A percentile compares a stretch with the other conserved stretches of the same genome.
Conservation (phyloP, 2,888 invertebrate genomes). For the Apodemia zela region DNA sequence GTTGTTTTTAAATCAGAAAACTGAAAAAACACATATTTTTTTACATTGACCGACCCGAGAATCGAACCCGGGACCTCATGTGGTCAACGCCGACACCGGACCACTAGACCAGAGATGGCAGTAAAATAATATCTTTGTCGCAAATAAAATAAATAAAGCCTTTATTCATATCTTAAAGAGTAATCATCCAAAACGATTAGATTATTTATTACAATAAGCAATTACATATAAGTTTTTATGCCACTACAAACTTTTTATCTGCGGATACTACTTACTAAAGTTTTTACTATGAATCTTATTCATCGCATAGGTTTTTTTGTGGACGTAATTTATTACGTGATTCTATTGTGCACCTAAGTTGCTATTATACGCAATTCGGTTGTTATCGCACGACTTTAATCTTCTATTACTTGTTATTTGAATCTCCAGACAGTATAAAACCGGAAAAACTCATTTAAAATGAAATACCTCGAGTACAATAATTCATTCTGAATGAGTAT, state of each 20-base stretch:
- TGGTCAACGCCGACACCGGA: too few species aligned
- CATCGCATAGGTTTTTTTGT: constrained; percentile 29
- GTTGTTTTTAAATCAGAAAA: too few species aligned
- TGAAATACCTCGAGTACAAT: too few species aligned
- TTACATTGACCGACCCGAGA: too few species aligned
- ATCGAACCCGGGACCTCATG: too few species aligned
- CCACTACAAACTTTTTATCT: neutral
- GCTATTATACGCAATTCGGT: constrained; percentile 44
- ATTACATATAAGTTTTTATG: constrained; percentile 8
- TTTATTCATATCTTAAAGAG: neutral
- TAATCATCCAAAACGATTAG: neutral
- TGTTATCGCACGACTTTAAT: constrained; percentile 24
- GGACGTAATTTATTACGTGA: constrained; percentile 61
- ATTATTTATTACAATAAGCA: constrained; percentile 12
- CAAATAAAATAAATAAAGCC: neutral
- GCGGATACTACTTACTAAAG: constrained; percentile 3
- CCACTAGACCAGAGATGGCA: too few species aligned
- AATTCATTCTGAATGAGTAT: too few species aligned
- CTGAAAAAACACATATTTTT: too few species aligned
- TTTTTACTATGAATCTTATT: constrained; percentile 14
- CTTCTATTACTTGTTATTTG: neutral
- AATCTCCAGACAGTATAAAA: neutral
- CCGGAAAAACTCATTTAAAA: too few species aligned
- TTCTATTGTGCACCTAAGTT: constrained; percentile 46
- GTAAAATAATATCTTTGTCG: too few species aligned